Evolutionary conservation across 2,113 vertebrate genomes (phyloP).

Genomic region (Calidris pugnax): DNA sequence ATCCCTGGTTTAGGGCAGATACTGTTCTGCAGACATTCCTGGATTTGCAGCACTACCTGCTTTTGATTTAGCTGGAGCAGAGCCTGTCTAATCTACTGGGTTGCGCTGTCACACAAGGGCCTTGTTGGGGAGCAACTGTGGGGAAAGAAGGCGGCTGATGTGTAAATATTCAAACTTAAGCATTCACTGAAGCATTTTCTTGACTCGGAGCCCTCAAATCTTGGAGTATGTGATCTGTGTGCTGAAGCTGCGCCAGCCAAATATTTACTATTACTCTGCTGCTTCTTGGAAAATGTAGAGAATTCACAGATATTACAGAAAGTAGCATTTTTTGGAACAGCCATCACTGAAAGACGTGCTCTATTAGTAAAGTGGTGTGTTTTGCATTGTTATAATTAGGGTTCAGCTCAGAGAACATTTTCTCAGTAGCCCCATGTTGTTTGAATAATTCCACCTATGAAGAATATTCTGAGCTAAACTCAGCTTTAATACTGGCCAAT

Average conservation of each 20-base stretch:
- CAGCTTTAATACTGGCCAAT: background rate
- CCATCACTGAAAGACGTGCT: background rate
- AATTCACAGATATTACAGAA: background rate
- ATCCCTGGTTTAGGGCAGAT: background rate
- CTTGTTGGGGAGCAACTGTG: background rate
- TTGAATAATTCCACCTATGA: constrained; percentile 38
- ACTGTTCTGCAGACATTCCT: background rate
- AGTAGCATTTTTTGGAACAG: background rate
- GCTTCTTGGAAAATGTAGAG: background rate
- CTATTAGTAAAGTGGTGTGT: background rate
- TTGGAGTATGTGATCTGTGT: background rate
- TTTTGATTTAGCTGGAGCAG: background rate
- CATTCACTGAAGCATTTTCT: constrained; percentile 2
- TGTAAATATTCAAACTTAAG: background rate
- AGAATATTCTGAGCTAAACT: constrained; percentile 40
- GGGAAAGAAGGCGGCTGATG: background rate
- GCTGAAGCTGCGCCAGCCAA: constrained; percentile 8
- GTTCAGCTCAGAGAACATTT: background rate
- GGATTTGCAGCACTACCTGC: background rate
- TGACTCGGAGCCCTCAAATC: background rate
- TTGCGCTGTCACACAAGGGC: background rate
- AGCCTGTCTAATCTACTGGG: background rate
- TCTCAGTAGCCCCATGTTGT: background rate
- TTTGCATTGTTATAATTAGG: constrained; percentile 21
- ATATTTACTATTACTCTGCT: constrained; percentile 8